phyloP scores from a whole-genome alignment of 2,888 invertebrate genomes.

The Diarsia dahlii region DNA sequence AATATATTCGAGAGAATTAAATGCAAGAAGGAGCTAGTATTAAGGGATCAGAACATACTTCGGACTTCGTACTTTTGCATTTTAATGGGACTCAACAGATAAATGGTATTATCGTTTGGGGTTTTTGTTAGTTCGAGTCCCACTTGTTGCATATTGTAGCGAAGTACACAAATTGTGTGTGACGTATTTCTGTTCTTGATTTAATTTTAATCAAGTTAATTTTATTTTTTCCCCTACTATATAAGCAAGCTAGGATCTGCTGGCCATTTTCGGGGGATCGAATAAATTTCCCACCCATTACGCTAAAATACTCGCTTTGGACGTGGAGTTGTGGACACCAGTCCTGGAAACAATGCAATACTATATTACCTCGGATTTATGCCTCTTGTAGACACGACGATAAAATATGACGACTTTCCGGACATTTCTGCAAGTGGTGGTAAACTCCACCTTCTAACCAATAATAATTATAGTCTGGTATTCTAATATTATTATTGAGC shows the following conservation, averaged over 20 bases:
- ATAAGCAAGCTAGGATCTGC: too few species aligned
- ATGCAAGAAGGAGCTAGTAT: conserved; percentile 14
- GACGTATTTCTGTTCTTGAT: not conserved
- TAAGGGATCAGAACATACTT: conserved; percentile 30
- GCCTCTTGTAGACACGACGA: not conserved
- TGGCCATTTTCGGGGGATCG: too few species aligned
- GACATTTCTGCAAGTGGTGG: not conserved
- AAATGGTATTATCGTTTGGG: conserved; percentile 23
- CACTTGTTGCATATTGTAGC: conserved; percentile 20
- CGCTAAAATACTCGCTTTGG: too few species aligned
- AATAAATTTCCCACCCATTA: too few species aligned
- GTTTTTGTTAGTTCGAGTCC: conserved; percentile 30
- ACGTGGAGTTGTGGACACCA: too few species aligned
- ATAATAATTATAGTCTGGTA: not conserved
- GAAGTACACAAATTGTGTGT: not conserved
- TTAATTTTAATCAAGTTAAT: not conserved
- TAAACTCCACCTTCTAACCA: not conserved
- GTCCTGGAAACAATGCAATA: not conserved
- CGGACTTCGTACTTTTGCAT: not conserved
- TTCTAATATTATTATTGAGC: not conserved
- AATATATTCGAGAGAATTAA: conserved; percentile 45
- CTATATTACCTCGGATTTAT: not conserved
- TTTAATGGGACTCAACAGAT: conserved; percentile 35
- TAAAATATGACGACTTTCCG: not conserved
- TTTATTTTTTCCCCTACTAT: too few species aligned